Conservation (phyloP, 92 coral and sea anemone genomes). For the Epizoanthus illoricatus region DNA sequence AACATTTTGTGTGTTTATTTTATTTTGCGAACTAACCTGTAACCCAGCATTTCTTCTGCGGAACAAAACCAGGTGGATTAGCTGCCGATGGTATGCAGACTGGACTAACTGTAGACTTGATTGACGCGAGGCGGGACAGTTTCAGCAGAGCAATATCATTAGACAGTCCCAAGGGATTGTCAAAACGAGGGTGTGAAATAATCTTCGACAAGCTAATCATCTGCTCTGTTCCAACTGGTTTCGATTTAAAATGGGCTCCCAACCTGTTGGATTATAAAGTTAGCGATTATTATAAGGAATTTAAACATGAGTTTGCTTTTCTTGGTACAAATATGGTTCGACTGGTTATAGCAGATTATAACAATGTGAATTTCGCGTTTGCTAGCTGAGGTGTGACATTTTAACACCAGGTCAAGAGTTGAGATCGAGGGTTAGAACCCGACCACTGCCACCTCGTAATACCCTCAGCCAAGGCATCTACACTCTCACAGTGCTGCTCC, state of each 20-base stretch:
- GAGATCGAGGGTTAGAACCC: too few species aligned
- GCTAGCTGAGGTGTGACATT: too few species aligned
- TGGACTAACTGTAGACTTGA: neutral
- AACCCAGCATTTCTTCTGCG: constrained; percentile 11
- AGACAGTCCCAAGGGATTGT: neutral
- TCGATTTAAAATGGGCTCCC: constrained; percentile 15
- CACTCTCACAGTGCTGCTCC: too few species aligned
- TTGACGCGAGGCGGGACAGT: constrained; percentile 3
- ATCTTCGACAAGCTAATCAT: neutral
- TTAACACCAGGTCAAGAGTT: too few species aligned
- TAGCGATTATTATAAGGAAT: too few species aligned
- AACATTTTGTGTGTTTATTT: neutral
- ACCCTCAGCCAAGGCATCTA: too few species aligned
- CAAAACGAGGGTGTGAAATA: constrained; percentile 4
- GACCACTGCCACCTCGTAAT: too few species aligned
- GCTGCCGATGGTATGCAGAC: neutral
- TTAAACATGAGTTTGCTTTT: too few species aligned
- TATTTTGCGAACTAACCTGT: constrained; percentile 10
- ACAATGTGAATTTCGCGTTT: too few species aligned
- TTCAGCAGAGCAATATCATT: constrained; percentile 22
- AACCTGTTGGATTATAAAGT: constrained; percentile 1
- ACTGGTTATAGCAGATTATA: too few species aligned
- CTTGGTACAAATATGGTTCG: too few species aligned
- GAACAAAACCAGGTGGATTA: neutral
- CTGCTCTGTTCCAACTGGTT: constrained; percentile 10